Evolutionary conservation across 2,113 vertebrate genomes (phyloP), one percentile per base, ranked within the genome.

Genomic region (Carassius carassius): DNA sequence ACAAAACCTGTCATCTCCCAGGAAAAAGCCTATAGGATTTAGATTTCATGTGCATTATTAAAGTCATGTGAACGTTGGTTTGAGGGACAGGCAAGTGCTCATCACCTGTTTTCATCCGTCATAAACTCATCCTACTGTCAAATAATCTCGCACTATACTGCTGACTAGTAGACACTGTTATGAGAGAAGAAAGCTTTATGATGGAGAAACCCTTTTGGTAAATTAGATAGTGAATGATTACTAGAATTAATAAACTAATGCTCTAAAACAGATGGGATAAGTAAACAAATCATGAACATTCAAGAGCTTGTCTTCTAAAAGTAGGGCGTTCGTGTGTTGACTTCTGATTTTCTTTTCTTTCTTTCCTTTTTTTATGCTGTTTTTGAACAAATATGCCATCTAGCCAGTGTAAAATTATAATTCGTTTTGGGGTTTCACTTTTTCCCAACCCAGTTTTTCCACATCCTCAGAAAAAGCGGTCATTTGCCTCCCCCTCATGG

Each of bases 401-500:
- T 49, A 74, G 72, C 12, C 11, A 49, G 63, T 8, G 16, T 47
- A 14, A 74, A 49, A 21, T 1, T 3, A 0, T 0, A 49, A 49
- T 75, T 75, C 5, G n/a, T 49, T 44, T 72, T 5, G 14, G 25
- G 25, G 49, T 54, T 4, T 19, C 75, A 35, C 1, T 2, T 19
- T 29, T 11, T n/a, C n/a, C n/a, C n/a, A n/a, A n/a, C n/a, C n/a
- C n/a, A n/a, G n/a, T n/a, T n/a, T n/a, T n/a, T 17, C 17, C 29
- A 78, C 49, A 37, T 29, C 47, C 16, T 76, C 17, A 25, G 88
- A 90, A 90, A 90, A 75, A 81, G 85, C 7, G 80, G 78, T 16
- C 47, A 87, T 84, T 90, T 51, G 89, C 88, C 90, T 47, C 83
- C 84, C 78, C 44, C 84, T 85, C 23, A 41, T 85, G 84, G 84